Base-by-base conservation (phyloP, 2,113 vertebrate genomes). In the Sarotherodon lohbergeri region DNA sequence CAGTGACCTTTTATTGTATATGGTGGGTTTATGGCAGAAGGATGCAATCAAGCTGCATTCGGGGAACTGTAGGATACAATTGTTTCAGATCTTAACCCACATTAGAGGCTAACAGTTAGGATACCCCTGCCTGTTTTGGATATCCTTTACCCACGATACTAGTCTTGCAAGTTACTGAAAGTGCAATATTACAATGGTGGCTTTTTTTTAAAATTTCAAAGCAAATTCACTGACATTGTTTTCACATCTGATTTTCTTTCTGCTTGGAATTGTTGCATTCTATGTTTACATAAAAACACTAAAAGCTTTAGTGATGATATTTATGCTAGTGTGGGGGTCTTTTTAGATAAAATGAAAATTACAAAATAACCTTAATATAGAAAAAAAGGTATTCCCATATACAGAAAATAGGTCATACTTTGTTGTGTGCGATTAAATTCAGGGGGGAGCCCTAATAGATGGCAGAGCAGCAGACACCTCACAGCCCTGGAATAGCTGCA, bases 401-500 rank as follows among this genome's bases (percentile, higher is more conserved):
- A 59, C 39, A 86, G 50, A 59, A 61, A 41, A 82, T 14, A 2
- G 56, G 48, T 36, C 61, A 59, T 71, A 56, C 11, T 80, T 84
- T 4, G 5, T 63, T 39, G 8, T 81, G 55, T 48, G 50, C 16
- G 43, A 73, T 71, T 86, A 61, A 86, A 66, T 56, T 24, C 46
- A 55, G 56, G 29, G 78, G 36, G 52, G 43, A 39, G 43, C 66
- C 88, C 48, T 61, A 63, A 71, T 80, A 73, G 39, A 85, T 82
- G 57, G 22, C 79, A 41, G 52, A 85, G 73, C 82, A 84, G 89
- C 84, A 86, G 88, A 91, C 86, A 73, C 80, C 85, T 89, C 83
- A 39, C 66, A 32, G 59, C 34, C 85, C 86, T 57, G 12, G 61
- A 92, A 89, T 88, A 92, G 80, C 76, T 48, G 83, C 78, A 80